Conservation (phyloP, 2,888 invertebrate genomes). For the Dryobotodes eremita region DNA sequence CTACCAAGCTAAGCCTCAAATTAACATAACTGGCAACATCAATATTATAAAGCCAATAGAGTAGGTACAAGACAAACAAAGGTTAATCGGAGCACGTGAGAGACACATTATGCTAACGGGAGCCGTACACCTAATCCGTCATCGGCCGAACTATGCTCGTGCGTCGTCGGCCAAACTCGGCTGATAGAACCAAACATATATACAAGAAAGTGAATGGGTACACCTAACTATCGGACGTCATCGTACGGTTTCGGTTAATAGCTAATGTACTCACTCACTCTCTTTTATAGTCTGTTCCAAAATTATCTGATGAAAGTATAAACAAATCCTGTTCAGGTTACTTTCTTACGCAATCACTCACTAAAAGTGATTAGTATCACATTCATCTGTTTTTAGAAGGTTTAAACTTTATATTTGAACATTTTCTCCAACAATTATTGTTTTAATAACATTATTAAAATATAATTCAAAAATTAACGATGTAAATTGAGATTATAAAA, state of each 20-base stretch:
- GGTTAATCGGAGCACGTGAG: slow-evolving; percentile 60
- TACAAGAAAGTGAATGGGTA: too few species aligned
- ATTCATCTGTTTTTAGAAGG: too few species aligned
- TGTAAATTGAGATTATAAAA: not conserved
- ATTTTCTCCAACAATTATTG: not conserved
- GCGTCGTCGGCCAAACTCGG: not conserved
- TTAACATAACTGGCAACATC: slow-evolving; percentile 61
- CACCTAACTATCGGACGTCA: not conserved
- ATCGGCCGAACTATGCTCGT: not conserved
- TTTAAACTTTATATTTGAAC: not conserved
- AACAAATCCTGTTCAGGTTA: too few species aligned
- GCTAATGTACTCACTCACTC: not conserved
- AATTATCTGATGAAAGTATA: too few species aligned
- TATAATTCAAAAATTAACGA: not conserved
- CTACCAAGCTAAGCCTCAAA: slow-evolving; percentile 31
- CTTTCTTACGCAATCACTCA: too few species aligned
- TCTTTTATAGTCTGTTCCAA: not conserved
- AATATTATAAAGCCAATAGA: slow-evolving; percentile 60
- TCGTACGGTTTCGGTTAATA: not conserved
- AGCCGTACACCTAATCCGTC: not conserved
- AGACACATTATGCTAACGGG: slow-evolving; percentile 54
- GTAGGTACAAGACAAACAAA: slow-evolving; percentile 51
- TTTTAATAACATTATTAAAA: not conserved
- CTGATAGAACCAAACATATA: not conserved
- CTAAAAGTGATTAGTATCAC: too few species aligned